Evolutionary conservation across 2,113 vertebrate genomes (phyloP), one percentile per base, ranked within the genome.

Genomic region (Centropus unirufus): DNA sequence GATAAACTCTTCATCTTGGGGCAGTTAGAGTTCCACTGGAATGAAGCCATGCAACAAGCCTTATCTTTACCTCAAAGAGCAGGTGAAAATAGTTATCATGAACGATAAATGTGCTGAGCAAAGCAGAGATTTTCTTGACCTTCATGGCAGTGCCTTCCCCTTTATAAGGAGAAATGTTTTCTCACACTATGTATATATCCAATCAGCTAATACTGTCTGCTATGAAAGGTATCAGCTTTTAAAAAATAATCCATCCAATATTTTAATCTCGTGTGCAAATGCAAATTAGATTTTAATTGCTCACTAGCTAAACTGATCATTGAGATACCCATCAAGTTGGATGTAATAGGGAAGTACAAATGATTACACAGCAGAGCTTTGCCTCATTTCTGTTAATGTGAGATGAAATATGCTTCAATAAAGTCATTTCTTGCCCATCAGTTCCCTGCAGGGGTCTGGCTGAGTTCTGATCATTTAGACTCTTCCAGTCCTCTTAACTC

Each of bases 211-310:
- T 39, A 20, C 42, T 59, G 63, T 29, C 39, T 66, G 51, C 82
- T 61, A 1, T 52, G 67, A 90, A 69, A 83, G 42, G 55, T 66
- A 92, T 34, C 46, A 80, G 63, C 78, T 69, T 83, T 83, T 49
- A 80, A 88, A 93, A 92, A 85, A 63, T 67, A 91, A 93, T 92
- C 91, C 39, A 80, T 73, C 67, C 42, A 14, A 34, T 23, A 5
- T 74, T 96, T 88, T 85, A 91, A 95, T 95, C 89, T 55, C 9
- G 1, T 83, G 67, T 83, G 67, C 61, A 22, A 82, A 88, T 88
- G 78, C 55, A 91, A 95, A 96, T 86, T 69, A 85, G 42, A 15
- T 18, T 86, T 95, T 77, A 95, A 95, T 90, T 95, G 87, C 75
- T 80, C 44, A 0, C 82, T 72, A 52, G 59, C 75, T 88, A 62